A percentile compares a stretch with the other conserved stretches of the same genome.
Evolutionary conservation across 2,888 invertebrate species (phyloP).

Genomic region (Rhagonycha fulva): DNA sequence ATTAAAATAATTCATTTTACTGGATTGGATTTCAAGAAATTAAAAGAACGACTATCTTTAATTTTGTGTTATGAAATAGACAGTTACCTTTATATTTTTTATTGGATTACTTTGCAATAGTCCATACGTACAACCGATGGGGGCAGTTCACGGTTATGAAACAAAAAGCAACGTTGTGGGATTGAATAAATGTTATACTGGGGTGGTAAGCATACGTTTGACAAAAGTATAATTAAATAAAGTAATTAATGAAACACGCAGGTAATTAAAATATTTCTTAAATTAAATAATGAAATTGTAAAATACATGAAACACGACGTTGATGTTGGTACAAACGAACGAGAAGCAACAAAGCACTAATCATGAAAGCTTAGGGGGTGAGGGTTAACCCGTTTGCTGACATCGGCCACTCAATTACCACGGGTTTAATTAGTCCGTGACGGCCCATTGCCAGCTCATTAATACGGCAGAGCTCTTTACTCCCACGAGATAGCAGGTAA

Average conservation of each 20-base stretch:
- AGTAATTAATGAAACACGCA: not conserved
- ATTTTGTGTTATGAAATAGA: no score
- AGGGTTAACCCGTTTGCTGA: slow-evolving; percentile 53
- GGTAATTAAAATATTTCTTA: not conserved
- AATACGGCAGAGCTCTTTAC: slow-evolving; percentile 45
- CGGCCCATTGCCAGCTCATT: slow-evolving; percentile 56
- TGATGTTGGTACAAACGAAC: not conserved
- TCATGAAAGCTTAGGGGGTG: slow-evolving; percentile 47
- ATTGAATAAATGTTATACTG: not conserved
- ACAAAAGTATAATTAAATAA: not conserved
- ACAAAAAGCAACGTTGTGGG: no score
- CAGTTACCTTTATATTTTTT: no score
- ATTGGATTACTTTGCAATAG: no score
- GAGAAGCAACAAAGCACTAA: slow-evolving; percentile 37
- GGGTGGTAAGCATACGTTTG: not conserved
- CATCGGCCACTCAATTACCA: slow-evolving; percentile 55
- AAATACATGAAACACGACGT: not conserved
- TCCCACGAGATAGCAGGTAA: slow-evolving; percentile 52
- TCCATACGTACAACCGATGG: no score
- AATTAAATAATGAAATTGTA: not conserved
- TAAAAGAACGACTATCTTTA: no score
- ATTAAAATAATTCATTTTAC: no score
- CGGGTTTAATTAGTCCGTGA: slow-evolving; percentile 55
- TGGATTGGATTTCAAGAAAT: no score
- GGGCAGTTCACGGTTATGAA: no score